Percentiles rank a stretch among this genome's conserved stretches.
Conservation (phyloP, 2,113 vertebrate species). For the Lynx canadensis region DNA sequence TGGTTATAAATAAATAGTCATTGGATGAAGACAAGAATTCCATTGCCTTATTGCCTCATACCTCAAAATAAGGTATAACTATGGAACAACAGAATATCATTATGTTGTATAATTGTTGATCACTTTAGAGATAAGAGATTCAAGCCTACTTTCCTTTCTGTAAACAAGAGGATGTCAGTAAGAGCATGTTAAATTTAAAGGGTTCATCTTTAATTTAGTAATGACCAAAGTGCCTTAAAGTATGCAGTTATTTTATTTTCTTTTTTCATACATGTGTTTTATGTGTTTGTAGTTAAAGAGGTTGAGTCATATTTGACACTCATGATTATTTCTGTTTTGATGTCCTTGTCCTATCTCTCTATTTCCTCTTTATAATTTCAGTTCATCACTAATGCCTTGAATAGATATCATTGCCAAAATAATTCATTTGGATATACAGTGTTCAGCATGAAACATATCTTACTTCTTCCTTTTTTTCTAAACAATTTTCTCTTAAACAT, state of each 20-base stretch:
- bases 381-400: neutral
- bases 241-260: neutral
- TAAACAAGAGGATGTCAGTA: neutral
- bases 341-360: neutral
- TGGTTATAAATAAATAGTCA: neutral
- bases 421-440: neutral
- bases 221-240: neutral
- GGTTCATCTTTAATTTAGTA: neutral
- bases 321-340: slow-evolving; percentile 7
- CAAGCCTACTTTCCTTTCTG: slow-evolving; percentile 17
- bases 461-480: neutral
- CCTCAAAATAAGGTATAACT: neutral
- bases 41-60: neutral
- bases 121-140: neutral
- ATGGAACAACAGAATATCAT: neutral
- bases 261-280: neutral
- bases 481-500: neutral
- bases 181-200: neutral
- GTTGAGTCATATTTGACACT: neutral
- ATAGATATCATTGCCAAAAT: neutral
- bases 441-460: neutral
- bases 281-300: neutral
- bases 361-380: neutral
- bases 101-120: neutral
- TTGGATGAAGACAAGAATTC: neutral